Evolutionary conservation across 2,113 vertebrate genomes (phyloP).

Genomic region (Taurulus bubalis): DNA sequence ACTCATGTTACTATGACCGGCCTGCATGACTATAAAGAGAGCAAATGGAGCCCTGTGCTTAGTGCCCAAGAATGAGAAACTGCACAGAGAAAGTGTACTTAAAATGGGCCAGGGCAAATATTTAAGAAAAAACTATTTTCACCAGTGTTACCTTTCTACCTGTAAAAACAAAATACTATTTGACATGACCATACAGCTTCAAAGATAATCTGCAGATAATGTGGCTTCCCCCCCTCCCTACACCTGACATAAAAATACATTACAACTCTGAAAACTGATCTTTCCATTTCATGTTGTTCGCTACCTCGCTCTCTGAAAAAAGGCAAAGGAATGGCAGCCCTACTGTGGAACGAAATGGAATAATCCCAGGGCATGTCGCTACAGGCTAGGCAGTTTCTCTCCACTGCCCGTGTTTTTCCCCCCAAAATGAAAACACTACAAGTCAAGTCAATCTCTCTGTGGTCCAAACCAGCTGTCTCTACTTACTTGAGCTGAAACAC

Average conservation of each 20-base stretch:
- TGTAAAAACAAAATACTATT: slow-evolving; percentile 21
- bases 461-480: slow-evolving; percentile 63
- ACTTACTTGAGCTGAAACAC: slow-evolving; percentile 23
- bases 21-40: slow-evolving; percentile 77
- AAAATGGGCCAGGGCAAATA: slow-evolving; percentile 16
- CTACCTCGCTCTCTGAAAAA: slow-evolving; percentile 43
- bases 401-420: slow-evolving; percentile 37
- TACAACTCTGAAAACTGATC: slow-evolving; percentile 5
- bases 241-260: not conserved
- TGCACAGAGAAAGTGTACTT: slow-evolving; percentile 32
- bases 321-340: slow-evolving; percentile 67
- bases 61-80: slow-evolving; percentile 61
- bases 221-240: not conserved
- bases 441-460: slow-evolving; percentile 52
- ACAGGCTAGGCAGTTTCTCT: slow-evolving; percentile 72
- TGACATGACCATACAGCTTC: not conserved
- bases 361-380: slow-evolving; percentile 76
- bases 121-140: slow-evolving; percentile 13
- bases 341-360: slow-evolving; percentile 69
- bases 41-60: slow-evolving; percentile 71
- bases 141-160: not conserved
- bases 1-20: slow-evolving; percentile 82
- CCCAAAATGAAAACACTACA: slow-evolving; percentile 66
- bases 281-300: slow-evolving; percentile 32
- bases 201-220: not conserved